phyloP scores from a whole-genome alignment of 2,797 vertebrate species.

The Eleutherodactylus coqui region DNA sequence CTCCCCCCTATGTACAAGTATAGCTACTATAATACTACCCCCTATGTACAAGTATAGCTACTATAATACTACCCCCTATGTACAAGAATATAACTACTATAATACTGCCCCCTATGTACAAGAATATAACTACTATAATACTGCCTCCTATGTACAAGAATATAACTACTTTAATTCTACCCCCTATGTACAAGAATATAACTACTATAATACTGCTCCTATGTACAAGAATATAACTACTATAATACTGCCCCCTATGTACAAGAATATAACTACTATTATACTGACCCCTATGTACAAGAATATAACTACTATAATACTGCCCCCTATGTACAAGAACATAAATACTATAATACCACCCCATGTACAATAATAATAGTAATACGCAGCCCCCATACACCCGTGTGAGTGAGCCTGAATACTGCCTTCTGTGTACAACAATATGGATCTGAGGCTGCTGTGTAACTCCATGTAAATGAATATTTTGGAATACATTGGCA shows the following conservation, averaged over 20 bases:
- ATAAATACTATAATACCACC: no score
- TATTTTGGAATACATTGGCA: no score
- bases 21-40: not conserved
- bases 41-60: not conserved
- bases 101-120: slow-evolving; percentile 1
- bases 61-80: not conserved
- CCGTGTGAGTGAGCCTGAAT: no score
- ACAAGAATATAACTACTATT: not conserved
- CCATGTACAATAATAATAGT: no score
- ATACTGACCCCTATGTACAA: not conserved
- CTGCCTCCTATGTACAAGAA: not conserved
- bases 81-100: slow-evolving; percentile 13
- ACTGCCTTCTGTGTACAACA: no score
- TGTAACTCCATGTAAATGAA: no score
- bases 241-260: not conserved
- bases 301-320: not conserved
- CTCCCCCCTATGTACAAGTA: not conserved
- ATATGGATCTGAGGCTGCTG: no score
- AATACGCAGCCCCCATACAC: no score
- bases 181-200: not conserved
- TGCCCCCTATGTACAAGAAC: no score
- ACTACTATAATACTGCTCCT: not conserved
- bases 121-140: slow-evolving; percentile 11
- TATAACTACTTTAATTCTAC: slow-evolving; percentile 6
- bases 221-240: slow-evolving; percentile 1